phyloP scores from a whole-genome alignment of 2,797 vertebrate species.

The Manis pentadactyla region DNA sequence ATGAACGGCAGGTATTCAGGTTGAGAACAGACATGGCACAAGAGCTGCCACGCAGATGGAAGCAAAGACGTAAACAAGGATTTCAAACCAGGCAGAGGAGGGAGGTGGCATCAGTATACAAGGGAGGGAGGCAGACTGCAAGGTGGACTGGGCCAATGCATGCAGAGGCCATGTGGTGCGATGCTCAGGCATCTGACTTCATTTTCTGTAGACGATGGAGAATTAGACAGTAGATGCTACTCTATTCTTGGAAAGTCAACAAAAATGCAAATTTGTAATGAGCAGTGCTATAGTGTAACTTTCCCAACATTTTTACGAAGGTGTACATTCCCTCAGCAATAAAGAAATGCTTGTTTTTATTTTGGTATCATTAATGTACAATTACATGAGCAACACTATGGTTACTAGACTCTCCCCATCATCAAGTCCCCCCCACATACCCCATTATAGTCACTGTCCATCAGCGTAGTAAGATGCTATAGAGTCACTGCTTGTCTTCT shows the following conservation, averaged over 20 bases:
- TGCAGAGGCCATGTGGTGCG: neutral
- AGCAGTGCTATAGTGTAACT: neutral
- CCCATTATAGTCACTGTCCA: too few species aligned
- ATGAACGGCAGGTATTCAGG: neutral
- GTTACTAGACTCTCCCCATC: too few species aligned
- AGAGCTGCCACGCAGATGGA: neutral
- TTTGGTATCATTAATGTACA: too few species aligned
- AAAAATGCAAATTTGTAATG: neutral
- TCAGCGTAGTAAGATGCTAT: too few species aligned
- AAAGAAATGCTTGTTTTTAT: neutral
- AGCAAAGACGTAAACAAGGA: too few species aligned
- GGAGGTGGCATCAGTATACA: neutral
- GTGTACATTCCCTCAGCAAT: neutral
- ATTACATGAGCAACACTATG: too few species aligned
- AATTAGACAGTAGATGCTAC: neutral
- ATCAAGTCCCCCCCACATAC: too few species aligned
- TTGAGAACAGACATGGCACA: rapidly evolving
- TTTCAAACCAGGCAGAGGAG: neutral
- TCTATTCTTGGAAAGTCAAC: neutral
- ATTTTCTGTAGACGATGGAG: neutral
- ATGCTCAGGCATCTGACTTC: neutral
- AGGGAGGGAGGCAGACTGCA: neutral
- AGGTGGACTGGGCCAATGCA: rapidly evolving
- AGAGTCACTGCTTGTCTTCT: too few species aligned
- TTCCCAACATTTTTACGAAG: neutral